Base-by-base conservation (phyloP, 2,888 invertebrate species). In the Tetranychus piercei region DNA sequence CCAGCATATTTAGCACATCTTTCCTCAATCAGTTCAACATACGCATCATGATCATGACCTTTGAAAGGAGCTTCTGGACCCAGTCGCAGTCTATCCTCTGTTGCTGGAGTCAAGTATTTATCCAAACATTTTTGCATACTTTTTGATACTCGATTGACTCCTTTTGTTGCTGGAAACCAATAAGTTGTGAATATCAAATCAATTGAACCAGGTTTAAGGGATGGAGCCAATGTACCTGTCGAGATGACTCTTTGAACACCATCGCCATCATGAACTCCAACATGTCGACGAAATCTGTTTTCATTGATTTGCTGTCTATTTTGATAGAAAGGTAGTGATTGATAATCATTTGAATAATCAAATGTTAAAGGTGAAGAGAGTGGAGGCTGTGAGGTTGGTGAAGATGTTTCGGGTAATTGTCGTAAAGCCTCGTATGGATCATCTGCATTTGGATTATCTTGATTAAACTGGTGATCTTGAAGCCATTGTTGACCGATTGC, bases 161-260 rank as follows among this genome's bases (percentile, higher is more conserved):
- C 22, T 20, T 69, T 69, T 6, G 69, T 69, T 20, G 34, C 11
- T 11, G 88, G 88, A 78, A 89, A 85, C 87, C 90, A 89, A 80
- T 89, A 89, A 8, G 89, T 87, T 6, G 89, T 86, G 81, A 90
- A 90, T 22, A 88, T 84, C 73, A 90, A 83, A 82, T 78, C 79
- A 9, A 79, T 77, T 73, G 80, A 78, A 5, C 77, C 87, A 81
- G 85, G 80, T 73, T 84, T 83, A 71, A 85, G 82, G 20, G 84
- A 80, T 79, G 84, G 81, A 77, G 82, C 81, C 79, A 85, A 79
- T 75, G 85, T 82, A 80, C 83, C 84, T 20, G 84, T 84, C 5
- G 83, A 83, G 55, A 83, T 79, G 0, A 82, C 79, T 72, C 83
- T 76, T 78, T 83, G 83, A 23, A 83, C 78, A 5, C 83, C 83